These are phyloP conservation scores for Ursus arctos DNA, from an alignment of 2,113 vertebrate species.

Conservation along the genomic window DNA sequence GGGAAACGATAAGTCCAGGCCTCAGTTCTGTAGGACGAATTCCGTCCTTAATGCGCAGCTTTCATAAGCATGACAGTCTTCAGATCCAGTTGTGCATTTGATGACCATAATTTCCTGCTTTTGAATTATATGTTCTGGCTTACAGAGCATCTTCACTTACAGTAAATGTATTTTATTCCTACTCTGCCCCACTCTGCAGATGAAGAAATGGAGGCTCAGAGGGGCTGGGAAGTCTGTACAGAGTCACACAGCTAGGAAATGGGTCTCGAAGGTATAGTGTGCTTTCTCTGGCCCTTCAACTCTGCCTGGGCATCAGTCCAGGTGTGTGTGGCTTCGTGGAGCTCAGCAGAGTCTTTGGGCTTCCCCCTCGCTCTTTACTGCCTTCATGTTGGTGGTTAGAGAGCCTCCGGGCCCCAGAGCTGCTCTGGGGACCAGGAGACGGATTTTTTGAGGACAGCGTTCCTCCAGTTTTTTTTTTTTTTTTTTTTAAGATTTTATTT, in stretches of 20 bases:
- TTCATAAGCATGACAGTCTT: neutral
- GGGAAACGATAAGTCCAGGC: neutral
- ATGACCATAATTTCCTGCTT: neutral
- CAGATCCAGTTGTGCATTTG: neutral
- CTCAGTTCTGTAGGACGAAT: neutral
- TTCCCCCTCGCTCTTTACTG: neutral
- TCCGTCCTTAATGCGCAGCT: neutral
- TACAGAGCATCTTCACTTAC: neutral
- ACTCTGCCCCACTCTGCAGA: neutral
- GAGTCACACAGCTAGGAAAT: neutral
- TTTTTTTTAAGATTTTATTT: too few species aligned
- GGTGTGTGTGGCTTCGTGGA: neutral
- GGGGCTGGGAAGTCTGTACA: neutral
- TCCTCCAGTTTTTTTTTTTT: too few species aligned
- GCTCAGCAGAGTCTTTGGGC: neutral
- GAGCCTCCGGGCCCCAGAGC: neutral
- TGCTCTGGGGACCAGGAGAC: neutral
- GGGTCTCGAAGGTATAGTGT: neutral
- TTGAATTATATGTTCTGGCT: neutral
- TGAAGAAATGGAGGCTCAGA: neutral
- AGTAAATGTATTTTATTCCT: neutral
- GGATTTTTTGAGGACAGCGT: neutral
- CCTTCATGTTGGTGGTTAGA: neutral
- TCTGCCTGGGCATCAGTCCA: accelerated
- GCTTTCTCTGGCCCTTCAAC: neutral